phyloP scores from a whole-genome alignment of 2,797 vertebrate genomes.

The Glyptemys insculpta region DNA sequence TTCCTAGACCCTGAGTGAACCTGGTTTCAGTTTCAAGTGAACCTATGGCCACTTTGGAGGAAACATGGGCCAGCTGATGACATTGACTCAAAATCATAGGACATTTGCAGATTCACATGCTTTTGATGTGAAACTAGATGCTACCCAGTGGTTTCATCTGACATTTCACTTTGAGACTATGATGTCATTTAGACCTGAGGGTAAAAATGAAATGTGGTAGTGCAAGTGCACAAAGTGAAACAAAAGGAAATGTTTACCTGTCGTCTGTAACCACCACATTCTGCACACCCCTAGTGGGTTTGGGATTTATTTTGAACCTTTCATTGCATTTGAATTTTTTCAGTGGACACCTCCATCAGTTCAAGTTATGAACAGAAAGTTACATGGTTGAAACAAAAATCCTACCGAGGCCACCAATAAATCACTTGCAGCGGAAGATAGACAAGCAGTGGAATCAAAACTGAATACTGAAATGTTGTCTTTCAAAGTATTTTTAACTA shows the following conservation, averaged over 20 bases:
- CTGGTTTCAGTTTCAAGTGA: background rate
- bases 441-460: background rate
- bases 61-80: background rate
- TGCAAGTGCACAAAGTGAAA: background rate
- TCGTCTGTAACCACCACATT: background rate
- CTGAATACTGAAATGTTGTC: background rate
- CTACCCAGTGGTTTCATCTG: background rate
- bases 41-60: background rate
- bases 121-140: background rate
- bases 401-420: background rate
- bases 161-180: too few species aligned
- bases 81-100: background rate
- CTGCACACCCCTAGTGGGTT: background rate
- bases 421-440: background rate
- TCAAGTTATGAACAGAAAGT: too few species aligned
- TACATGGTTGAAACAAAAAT: background rate
- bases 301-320: too few species aligned
- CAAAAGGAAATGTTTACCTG: background rate
- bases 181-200: background rate
- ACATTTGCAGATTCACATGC: background rate
- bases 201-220: background rate
- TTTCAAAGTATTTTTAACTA: background rate
- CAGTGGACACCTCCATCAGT: too few species aligned
- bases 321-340: too few species aligned
- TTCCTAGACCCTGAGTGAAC: background rate